A percentile compares a stretch with the other conserved stretches of the same genome.
These are phyloP conservation scores for Acinonyx jubatus DNA, from an alignment of 2,113 vertebrate genomes.

Conservation along the genomic window DNA sequence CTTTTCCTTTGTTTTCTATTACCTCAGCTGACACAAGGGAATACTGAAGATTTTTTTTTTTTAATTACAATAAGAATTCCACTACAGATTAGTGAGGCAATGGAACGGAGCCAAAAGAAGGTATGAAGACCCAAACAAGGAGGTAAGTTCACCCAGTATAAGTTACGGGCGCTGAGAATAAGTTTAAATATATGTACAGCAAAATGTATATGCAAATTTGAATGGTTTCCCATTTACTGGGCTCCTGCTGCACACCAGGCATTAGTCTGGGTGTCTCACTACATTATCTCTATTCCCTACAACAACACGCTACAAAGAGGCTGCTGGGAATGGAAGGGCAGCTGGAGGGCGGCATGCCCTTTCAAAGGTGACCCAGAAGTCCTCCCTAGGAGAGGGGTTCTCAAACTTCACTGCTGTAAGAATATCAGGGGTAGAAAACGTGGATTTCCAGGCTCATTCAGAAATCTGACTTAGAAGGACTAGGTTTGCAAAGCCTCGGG, in stretches of 20 bases:
- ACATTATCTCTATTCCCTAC: background rate
- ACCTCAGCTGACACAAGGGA: background rate
- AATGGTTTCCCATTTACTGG: background rate
- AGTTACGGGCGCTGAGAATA: background rate
- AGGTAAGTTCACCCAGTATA: background rate
- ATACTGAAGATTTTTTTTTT: background rate
- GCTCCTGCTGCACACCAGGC: background rate
- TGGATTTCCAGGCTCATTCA: background rate
- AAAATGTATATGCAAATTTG: background rate
- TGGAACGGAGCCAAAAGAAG: background rate
- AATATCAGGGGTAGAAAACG: background rate
- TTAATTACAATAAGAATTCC: background rate
- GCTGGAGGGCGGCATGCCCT: background rate
- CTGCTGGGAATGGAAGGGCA: background rate
- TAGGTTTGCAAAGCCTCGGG: background rate
- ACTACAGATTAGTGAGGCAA: background rate
- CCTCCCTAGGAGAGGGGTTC: background rate
- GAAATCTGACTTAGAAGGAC: background rate
- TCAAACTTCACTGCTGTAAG: background rate
- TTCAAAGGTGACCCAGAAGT: background rate
- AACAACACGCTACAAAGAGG: background rate
- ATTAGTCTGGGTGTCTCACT: background rate
- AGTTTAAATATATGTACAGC: background rate
- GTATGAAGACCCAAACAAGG: background rate
- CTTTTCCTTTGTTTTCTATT: background rate